Evolutionary conservation across 1,140 invertebrate species (phyloP), one percentile per base, ranked within the genome.

Genomic region (Saccostrea glomerata): DNA sequence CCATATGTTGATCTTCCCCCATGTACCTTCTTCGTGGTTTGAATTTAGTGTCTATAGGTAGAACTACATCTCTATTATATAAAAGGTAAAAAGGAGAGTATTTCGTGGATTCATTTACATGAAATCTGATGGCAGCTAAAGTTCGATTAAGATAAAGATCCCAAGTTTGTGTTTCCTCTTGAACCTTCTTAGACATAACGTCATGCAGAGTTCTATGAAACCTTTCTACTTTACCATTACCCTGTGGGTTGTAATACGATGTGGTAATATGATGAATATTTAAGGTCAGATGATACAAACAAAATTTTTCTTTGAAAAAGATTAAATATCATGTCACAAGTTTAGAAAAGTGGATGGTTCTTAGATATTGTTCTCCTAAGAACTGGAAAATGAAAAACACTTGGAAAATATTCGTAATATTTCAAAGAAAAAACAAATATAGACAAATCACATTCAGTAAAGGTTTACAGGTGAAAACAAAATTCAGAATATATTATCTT

Each of bases 251-350:
- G 55, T 91, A 91, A 85, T 23, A 86, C 6, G 86, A 82, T 0
- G 87, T 90, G 0, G 73, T 88, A 0, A 90, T 82, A 87, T 90
- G 90, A 89, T 89, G 23, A 84, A 89, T 54, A 89, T 82, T n/a
- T n/a, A n/a, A n/a, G n/a, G n/a, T n/a, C n/a, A n/a, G n/a, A n/a
- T n/a, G n/a, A n/a, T n/a, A n/a, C n/a, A n/a, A n/a, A n/a, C n/a
- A n/a, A n/a, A n/a, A n/a, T n/a, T n/a, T n/a, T n/a, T n/a, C n/a
- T n/a, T n/a, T n/a, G n/a, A n/a, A n/a, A n/a, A n/a, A n/a, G n/a
- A n/a, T n/a, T n/a, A n/a, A n/a, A n/a, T n/a, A n/a, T n/a, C n/a
- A n/a, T n/a, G n/a, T n/a, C n/a, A n/a, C n/a, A n/a, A n/a, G n/a
- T n/a, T n/a, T n/a, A n/a, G n/a, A n/a, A n/a, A n/a, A n/a, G n/a